Conservation (phyloP, 2,113 vertebrate species). For the Castor canadensis region DNA sequence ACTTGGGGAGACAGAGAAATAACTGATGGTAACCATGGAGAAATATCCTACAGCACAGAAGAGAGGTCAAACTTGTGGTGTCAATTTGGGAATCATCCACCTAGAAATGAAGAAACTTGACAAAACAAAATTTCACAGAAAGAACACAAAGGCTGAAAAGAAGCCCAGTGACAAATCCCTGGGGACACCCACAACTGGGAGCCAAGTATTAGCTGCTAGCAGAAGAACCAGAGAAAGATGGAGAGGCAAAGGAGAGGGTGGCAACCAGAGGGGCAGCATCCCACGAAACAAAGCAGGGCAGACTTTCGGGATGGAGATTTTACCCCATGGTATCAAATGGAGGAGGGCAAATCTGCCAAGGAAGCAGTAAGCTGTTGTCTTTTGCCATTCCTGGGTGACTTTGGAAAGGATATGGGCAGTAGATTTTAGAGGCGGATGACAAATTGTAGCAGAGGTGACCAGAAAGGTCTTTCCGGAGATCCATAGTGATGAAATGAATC, state of each 20-base stretch:
- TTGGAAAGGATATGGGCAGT: background rate
- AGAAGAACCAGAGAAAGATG: background rate
- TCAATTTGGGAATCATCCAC: constrained; percentile 39
- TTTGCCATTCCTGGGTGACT: background rate
- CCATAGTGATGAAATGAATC: background rate
- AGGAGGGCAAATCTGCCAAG: background rate
- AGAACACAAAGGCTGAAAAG: constrained; percentile 22
- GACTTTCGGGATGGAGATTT: background rate
- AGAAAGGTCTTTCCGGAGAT: background rate
- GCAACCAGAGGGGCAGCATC: background rate
- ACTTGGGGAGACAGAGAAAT: background rate
- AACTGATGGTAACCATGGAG: constrained; percentile 38
- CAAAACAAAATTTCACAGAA: constrained; percentile 51
- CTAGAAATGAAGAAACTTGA: constrained; percentile 63
- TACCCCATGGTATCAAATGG: background rate
- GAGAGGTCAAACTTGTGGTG: constrained; percentile 38
- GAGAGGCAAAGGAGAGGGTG: background rate
- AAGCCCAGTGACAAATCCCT: constrained; percentile 8
- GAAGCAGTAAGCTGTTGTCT: background rate
- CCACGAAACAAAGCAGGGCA: background rate
- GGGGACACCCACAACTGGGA: background rate
- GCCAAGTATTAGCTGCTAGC: background rate
- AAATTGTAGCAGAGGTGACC: background rate
- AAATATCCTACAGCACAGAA: background rate
- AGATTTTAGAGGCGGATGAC: background rate